These are phyloP conservation scores for Panulirus ornatus DNA, from an alignment of 1,140 invertebrate species.

Conservation along the genomic window DNA sequence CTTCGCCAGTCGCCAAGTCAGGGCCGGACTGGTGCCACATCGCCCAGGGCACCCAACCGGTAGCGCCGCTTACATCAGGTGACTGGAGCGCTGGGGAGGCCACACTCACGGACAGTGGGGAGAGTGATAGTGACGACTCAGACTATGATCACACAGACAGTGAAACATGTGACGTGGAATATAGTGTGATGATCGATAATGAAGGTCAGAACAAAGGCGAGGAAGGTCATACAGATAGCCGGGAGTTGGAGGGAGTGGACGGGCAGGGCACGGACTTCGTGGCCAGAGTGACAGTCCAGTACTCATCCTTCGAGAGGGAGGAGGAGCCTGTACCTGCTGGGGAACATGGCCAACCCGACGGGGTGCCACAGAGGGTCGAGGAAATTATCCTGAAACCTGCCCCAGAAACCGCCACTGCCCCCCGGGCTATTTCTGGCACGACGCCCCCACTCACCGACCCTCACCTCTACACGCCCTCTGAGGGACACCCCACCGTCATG, in stretches of 20 bases:
- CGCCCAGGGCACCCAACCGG: constrained; percentile 34
- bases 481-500: constrained; percentile 38
- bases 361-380: not conserved
- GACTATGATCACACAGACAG: constrained; percentile 16
- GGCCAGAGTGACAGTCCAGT: constrained; percentile 9
- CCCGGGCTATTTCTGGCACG: constrained; percentile 62
- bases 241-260: constrained; percentile 13
- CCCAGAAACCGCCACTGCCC: constrained; percentile 9
- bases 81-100: not conserved
- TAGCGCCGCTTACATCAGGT: not conserved
- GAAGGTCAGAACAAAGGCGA: constrained; percentile 52
- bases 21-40: constrained; percentile 56
- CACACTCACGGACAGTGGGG: constrained; percentile 2
- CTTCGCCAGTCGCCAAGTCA: constrained; percentile 62
- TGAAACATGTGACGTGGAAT: constrained; percentile 26
- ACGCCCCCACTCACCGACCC: constrained; percentile 42
- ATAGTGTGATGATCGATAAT: constrained; percentile 48
- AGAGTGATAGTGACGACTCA: not conserved
- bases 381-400: constrained; percentile 28
- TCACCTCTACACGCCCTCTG: constrained; percentile 70
- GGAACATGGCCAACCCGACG: not conserved
- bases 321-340: not conserved
- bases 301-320: constrained; percentile 17
- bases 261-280: constrained; percentile 5
- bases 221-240: constrained; percentile 20